Conservation (phyloP, 2,888 invertebrate species). For the Sepioteuthis lessoniana region DNA sequence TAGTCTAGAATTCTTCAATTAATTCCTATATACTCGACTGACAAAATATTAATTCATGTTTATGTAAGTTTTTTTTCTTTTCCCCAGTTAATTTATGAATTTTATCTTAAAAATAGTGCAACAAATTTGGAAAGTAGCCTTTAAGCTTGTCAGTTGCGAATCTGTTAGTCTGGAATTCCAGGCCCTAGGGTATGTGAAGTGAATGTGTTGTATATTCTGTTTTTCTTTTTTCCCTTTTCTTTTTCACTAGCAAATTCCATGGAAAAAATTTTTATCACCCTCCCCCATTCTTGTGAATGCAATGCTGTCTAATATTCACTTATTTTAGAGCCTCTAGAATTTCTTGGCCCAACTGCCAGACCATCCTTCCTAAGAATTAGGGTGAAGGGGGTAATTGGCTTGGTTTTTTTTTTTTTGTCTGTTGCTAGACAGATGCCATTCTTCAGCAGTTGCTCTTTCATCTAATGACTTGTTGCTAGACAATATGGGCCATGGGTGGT, state of each 20-base stretch:
- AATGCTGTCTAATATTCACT: background rate
- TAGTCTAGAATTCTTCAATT: too few relatives aligned
- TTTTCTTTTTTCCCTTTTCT: background rate
- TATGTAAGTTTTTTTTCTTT: too few relatives aligned
- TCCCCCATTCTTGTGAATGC: background rate
- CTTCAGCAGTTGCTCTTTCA: background rate
- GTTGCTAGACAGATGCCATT: background rate
- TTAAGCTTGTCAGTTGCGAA: background rate
- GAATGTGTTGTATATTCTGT: background rate
- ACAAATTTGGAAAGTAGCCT: background rate
- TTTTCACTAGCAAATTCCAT: background rate
- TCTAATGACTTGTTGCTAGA: background rate
- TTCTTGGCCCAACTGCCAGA: background rate
- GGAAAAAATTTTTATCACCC: background rate
- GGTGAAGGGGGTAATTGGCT: background rate
- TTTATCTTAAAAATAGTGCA: background rate
- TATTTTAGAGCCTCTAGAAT: background rate
- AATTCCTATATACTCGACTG: too few relatives aligned
- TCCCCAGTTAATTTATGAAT: rapidly evolving
- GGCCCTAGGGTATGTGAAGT: background rate
- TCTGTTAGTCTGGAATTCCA: background rate
- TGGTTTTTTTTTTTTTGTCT: background rate
- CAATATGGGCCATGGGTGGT: background rate
- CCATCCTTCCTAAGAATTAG: background rate
- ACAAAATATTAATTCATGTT: too few relatives aligned